Conservation (phyloP, 2,888 invertebrate genomes). For the Cephalotes varians region DNA sequence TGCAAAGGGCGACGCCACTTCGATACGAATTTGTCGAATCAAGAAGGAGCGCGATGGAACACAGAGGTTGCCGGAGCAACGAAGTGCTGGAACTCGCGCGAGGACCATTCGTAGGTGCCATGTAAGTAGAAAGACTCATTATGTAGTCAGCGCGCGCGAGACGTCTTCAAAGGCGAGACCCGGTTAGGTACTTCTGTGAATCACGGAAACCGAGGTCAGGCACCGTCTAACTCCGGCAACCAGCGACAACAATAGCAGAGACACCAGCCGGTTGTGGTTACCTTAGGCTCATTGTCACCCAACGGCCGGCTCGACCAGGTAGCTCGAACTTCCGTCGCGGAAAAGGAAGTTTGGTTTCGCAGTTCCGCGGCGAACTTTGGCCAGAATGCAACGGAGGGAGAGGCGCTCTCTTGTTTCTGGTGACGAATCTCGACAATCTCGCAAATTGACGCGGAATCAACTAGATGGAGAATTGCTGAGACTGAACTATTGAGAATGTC, state of each 20-base stretch:
- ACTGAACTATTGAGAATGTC: not conserved
- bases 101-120: constrained; percentile 37
- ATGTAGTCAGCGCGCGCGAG: constrained; percentile 73
- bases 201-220: constrained; percentile 69
- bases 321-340: constrained; percentile 67
- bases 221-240: constrained; percentile 63
- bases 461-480: not conserved
- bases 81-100: constrained; percentile 41
- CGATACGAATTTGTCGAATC: constrained; percentile 41
- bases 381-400: constrained; percentile 29
- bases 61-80: constrained; percentile 42
- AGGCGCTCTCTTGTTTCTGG: constrained; percentile 55
- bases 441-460: constrained; percentile 56
- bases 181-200: constrained; percentile 57
- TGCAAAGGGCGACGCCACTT: constrained; percentile 25
- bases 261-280: constrained; percentile 57
- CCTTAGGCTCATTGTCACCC: constrained; percentile 69
- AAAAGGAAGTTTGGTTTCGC: constrained; percentile 70
- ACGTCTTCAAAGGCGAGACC: constrained; percentile 73
- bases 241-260: constrained; percentile 56
- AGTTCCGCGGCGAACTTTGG: constrained; percentile 59
- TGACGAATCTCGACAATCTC: constrained; percentile 54
- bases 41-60: constrained; percentile 32
- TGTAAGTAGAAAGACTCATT: constrained; percentile 78
- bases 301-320: constrained; percentile 54